A percentile compares a stretch with the other conserved stretches of the same genome.
Conservation (phyloP, 2,888 invertebrate species). For the Amiota minor region DNA sequence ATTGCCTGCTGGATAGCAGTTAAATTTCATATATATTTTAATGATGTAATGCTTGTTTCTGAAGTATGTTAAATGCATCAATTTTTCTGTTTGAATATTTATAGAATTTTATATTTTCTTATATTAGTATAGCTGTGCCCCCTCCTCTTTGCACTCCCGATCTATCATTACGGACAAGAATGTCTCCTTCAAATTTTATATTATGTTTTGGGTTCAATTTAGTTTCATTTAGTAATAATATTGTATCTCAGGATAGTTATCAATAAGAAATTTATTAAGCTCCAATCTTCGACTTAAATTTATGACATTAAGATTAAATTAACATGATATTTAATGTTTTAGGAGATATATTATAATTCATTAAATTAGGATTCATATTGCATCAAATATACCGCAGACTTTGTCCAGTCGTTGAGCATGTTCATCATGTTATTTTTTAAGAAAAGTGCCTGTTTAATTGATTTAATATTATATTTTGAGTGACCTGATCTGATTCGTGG, state of each 20-base stretch:
- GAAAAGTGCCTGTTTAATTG: background rate
- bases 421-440: background rate
- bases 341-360: background rate
- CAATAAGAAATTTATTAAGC: background rate
- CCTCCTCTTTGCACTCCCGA: background rate
- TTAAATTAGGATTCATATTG: background rate
- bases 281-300: background rate
- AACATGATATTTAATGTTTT: conserved; percentile 3
- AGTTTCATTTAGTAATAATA: too few relatives aligned
- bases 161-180: background rate
- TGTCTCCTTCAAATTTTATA: background rate
- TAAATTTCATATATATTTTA: background rate
- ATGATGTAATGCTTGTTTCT: background rate
- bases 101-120: background rate
- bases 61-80: background rate
- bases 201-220: background rate
- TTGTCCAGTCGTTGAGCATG: conserved; percentile 2
- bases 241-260: conserved; percentile 7
- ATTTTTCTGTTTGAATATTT: conserved; percentile 1
- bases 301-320: background rate
- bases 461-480: background rate
- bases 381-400: background rate
- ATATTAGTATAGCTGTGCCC: background rate
- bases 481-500: background rate
- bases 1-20: background rate